Evolutionary conservation across 2,113 vertebrate genomes (phyloP), one percentile per base, ranked within the genome.

Genomic region (Callaeas wilsoni): DNA sequence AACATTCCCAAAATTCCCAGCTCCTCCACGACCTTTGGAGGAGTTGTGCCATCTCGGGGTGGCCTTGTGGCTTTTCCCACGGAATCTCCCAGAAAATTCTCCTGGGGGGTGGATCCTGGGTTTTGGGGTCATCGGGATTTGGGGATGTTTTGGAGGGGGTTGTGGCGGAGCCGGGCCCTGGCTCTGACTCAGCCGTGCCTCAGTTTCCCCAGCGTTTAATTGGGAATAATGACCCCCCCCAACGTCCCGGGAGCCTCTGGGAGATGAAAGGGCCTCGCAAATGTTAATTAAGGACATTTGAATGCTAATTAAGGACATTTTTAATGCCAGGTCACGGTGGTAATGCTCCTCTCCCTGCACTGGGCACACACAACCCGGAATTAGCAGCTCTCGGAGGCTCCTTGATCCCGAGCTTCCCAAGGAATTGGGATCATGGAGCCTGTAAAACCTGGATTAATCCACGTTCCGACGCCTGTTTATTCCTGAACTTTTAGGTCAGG

Each of bases 91-190:
- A 10, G n/a, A 63, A 52, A 81, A 57, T 2, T 56, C 25, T 8
- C 15, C 35, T 3, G 13, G 23, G 0, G 0, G 30, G 13, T 35
- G 60, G 37, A 33, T 33, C 33, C 2, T 7, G 9, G 16, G 4
- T 65, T 79, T 65, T 19, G 32, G 0, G 5, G 37, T 53, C 5
- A 5, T 6, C 0, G 1, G 49, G 47, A 32, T 59, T 46, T 0
- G 4, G 63, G 30, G 32, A 30, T 8, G 8, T 47, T 56, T 78
- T 19, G 39, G 77, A 70, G 29, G 8, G 1, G 4, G 7, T 12
- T 16, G 6, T 0, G 2, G 21, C 0, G 4, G n/a, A 67, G 39
- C 49, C 25, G 14, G 69, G 30, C 50, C 27, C 15, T 10, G 78
- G 22, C 35, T 42, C 63, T 81, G 56, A n/a, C 64, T 42, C 56